Evolutionary conservation across 1,140 invertebrate species (phyloP).

Genomic region (Bombus superbus): DNA sequence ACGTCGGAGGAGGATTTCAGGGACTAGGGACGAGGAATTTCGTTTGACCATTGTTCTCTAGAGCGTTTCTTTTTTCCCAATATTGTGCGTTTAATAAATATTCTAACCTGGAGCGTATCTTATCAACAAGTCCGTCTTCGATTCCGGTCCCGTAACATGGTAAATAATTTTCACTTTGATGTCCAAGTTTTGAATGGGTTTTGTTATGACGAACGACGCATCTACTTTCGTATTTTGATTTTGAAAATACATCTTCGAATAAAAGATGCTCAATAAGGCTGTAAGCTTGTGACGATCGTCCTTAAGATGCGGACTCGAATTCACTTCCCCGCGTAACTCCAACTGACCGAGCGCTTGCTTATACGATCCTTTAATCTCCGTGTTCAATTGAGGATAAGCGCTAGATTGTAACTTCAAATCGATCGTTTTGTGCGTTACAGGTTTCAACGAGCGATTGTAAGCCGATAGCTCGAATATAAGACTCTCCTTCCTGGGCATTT

Average conservation of each 20-base stretch:
- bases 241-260: constrained; percentile 82
- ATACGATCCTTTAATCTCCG: constrained; percentile 86
- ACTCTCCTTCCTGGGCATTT: constrained; percentile 85
- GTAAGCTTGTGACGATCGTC: constrained; percentile 84
- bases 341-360: constrained; percentile 84
- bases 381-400: constrained; percentile 90
- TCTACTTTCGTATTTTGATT: constrained; percentile 80
- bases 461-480: constrained; percentile 87
- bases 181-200: constrained; percentile 82
- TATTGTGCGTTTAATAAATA: no score
- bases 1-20: no score
- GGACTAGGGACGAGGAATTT: no score
- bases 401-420: constrained; percentile 87
- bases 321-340: constrained; percentile 83
- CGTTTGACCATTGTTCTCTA: no score
- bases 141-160: constrained; percentile 71
- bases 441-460: constrained; percentile 86
- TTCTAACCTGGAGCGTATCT: constrained; percentile 81
- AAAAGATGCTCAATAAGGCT: constrained; percentile 83
- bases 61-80: no score
- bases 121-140: constrained; percentile 77
- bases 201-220: constrained; percentile 79
- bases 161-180: constrained; percentile 80
- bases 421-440: constrained; percentile 84
- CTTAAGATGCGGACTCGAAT: constrained; percentile 80